Evolutionary conservation across 2,888 invertebrate genomes (phyloP).

Genomic region (Plagodis pulveraria): DNA sequence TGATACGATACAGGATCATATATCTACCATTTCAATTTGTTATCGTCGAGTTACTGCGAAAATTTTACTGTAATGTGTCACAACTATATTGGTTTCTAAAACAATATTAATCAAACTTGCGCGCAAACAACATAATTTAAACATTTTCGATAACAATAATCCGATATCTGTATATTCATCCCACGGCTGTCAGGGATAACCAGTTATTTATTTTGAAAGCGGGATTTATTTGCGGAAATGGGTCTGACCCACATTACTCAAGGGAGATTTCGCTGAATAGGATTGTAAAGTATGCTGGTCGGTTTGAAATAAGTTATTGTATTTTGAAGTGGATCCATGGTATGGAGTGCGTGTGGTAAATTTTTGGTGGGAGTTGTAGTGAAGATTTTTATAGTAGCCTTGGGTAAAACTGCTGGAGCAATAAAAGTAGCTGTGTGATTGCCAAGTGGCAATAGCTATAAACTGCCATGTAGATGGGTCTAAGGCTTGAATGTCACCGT

Average conservation of each 20-base stretch:
- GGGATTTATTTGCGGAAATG: slow-evolving; percentile 79
- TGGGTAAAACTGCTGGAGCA: background rate
- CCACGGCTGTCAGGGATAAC: slow-evolving; percentile 52
- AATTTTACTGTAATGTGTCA: background rate
- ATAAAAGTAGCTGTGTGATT: too few species aligned
- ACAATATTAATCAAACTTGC: slow-evolving; percentile 37
- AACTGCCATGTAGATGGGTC: too few species aligned
- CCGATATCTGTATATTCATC: slow-evolving; percentile 53
- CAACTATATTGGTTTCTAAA: slow-evolving; percentile 26
- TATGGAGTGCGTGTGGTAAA: slow-evolving; percentile 13
- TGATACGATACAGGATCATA: too few species aligned
- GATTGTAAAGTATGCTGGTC: slow-evolving; percentile 71
- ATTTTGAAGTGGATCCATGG: slow-evolving; percentile 53
- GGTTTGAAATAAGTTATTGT: slow-evolving; percentile 70
- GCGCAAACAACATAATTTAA: slow-evolving; percentile 45
- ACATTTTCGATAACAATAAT: slow-evolving; percentile 57
- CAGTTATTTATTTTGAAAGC: slow-evolving; percentile 76
- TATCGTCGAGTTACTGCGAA: background rate
- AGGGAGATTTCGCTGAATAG: slow-evolving; percentile 76
- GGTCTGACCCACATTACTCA: slow-evolving; percentile 79
- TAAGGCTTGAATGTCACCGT: too few species aligned
- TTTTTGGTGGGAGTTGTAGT: background rate
- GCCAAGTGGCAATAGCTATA: too few species aligned
- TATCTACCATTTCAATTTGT: background rate
- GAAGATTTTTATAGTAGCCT: background rate